A percentile compares a stretch with the other conserved stretches of the same genome.
phyloP scores from a whole-genome alignment of 2,113 vertebrate genomes.

The Carlito syrichta region DNA sequence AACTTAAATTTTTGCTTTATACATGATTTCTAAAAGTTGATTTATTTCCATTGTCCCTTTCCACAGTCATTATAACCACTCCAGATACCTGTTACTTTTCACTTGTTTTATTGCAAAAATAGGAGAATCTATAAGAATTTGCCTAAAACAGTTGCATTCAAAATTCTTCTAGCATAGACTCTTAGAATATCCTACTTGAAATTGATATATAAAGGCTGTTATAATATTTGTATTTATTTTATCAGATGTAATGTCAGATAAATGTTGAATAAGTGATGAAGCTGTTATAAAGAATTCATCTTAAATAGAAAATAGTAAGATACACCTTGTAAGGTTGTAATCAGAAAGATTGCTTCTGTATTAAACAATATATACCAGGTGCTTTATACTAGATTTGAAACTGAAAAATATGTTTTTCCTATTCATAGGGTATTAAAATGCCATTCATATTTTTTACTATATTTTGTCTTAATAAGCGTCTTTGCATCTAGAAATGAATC shows the following conservation, averaged over 20 bases:
- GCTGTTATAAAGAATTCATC: not conserved
- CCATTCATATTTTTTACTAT: not conserved
- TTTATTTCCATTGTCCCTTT: not conserved
- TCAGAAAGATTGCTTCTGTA: not conserved
- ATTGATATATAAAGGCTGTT: not conserved
- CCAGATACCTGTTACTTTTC: not conserved
- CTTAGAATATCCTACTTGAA: not conserved
- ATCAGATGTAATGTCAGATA: not conserved
- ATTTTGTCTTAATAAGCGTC: not conserved
- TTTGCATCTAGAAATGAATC: not conserved
- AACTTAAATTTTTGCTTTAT: not conserved
- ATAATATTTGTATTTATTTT: not conserved
- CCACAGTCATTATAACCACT: not conserved
- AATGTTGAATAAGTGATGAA: not conserved
- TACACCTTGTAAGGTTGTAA: not conserved
- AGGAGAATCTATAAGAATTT: constrained; percentile 2
- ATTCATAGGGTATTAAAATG: not conserved
- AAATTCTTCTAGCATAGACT: not conserved
- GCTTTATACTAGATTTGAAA: not conserved
- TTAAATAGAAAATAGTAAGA: not conserved
- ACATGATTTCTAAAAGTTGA: not conserved
- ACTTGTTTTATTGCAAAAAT: not conserved
- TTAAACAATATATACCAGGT: not conserved
- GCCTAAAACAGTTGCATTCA: not conserved
- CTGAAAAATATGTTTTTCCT: not conserved